Evolutionary conservation across 2,113 vertebrate genomes (phyloP), one percentile per base, ranked within the genome.

Genomic region (Colius striatus): DNA sequence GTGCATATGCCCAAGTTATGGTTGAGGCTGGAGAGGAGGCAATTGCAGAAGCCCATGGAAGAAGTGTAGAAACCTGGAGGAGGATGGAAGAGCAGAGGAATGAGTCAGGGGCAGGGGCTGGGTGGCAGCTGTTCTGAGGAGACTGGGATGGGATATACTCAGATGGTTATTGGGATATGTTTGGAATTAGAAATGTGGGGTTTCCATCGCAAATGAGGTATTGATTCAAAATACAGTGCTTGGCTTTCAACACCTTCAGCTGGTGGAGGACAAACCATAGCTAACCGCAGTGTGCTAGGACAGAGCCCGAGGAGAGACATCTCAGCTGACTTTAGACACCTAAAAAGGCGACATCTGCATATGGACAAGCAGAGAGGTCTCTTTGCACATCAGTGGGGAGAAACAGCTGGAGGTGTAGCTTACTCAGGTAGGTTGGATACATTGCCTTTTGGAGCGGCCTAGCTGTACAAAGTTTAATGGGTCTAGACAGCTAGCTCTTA

Each of bases 31-130:
- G 13, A 16, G 4, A 75, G 2, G 13, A 9, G 6, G 23, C 13
- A 30, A 6, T 17, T 90, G 17, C 1, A 1, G 4, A 5, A 82
- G 8, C 10, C 6, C 1, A 12, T 3, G 9, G 47, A 41, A 1
- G 3, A 87, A 43, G n/a, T 85, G 68, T 57, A 70, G 34, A 47
- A 5, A 43, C 6, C 9, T 38, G 53, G 47, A 67, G 25, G 63
- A 72, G 13, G 38, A 13, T 4, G 38, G 38, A 61, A 65, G 16
- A 79, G 45, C 11, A 4, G 79, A 72, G 26, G 78, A 22, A 9
- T 22, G 48, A 60, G 43, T 19, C 16, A 62, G 41, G 19, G 48
- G 30, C 20, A 77, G 72, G 78, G 45, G 15, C 9, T 65, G 43
- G 29, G n/a, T 50, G 32, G 34, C 1, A 0, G 8, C 4, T 7